Evolutionary conservation across 2,888 invertebrate genomes (phyloP).

Genomic region (Ochropleura leucogaster): DNA sequence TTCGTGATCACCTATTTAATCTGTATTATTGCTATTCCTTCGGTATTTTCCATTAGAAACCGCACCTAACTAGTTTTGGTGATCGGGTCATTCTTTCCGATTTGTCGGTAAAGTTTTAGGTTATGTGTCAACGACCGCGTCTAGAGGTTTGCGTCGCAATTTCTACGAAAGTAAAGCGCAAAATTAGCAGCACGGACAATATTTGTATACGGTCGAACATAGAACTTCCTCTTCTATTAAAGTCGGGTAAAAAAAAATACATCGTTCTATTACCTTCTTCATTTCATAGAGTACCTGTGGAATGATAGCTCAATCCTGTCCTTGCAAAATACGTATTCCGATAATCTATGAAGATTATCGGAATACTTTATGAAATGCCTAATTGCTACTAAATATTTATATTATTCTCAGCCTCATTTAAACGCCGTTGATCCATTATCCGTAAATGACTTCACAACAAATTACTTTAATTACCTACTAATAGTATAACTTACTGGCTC

Average conservation of each 20-base stretch:
- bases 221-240: too few relatives aligned
- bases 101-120: constrained; percentile 34
- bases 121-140: constrained; percentile 49
- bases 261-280: background rate
- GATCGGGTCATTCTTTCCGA: constrained; percentile 33
- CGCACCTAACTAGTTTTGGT: constrained; percentile 53
- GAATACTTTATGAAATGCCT: constrained; percentile 19
- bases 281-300: background rate
- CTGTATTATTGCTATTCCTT: constrained; percentile 48
- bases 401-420: constrained; percentile 33
- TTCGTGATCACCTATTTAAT: constrained; percentile 63
- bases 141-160: constrained; percentile 4
- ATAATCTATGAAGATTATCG: too few relatives aligned
- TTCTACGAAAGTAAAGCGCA: constrained; percentile 37
- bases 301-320: too few relatives aligned
- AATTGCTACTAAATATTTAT: constrained; percentile 52
- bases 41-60: constrained; percentile 67
- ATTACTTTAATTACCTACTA: background rate
- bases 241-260: too few relatives aligned
- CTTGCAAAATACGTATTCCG: background rate
- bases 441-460: too few relatives aligned
- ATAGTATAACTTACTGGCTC: too few relatives aligned
- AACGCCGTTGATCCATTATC: constrained; percentile 16
- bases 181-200: background rate
- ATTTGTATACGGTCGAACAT: background rate